A percentile compares a stretch with the other conserved stretches of the same genome.
phyloP scores from a whole-genome alignment of 2,113 vertebrate species.

The Macrotis lagotis region DNA sequence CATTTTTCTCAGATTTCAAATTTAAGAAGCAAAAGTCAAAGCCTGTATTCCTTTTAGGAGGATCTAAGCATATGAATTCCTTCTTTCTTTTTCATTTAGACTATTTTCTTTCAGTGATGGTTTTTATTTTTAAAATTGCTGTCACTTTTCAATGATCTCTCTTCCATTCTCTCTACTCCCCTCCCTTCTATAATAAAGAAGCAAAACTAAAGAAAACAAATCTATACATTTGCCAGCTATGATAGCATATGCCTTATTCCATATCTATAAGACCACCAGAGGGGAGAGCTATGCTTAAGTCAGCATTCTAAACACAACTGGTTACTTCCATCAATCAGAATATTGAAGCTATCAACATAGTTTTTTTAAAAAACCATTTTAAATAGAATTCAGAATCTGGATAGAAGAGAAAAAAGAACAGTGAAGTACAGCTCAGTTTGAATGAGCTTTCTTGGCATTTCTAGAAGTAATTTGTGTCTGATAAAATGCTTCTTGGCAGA shows the following conservation, averaged over 20 bases:
- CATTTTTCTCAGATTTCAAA: neutral
- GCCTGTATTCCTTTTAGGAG: neutral
- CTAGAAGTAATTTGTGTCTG: neutral
- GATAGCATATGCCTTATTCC: neutral
- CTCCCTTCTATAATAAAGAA: neutral
- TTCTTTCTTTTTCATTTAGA: neutral
- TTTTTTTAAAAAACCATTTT: no score
- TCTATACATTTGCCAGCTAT: neutral
- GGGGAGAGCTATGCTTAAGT: neutral
- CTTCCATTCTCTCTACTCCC: neutral
- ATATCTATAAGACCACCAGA: neutral
- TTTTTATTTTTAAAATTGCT: neutral
- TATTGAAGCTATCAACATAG: no score
- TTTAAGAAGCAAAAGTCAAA: neutral
- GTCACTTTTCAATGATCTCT: neutral
- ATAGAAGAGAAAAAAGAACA: neutral
- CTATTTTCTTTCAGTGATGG: neutral
- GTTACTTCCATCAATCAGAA: no score
- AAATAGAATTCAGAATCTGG: no score
- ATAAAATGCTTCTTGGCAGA: neutral
- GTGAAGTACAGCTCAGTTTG: neutral
- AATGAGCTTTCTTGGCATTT: neutral
- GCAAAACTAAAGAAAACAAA: neutral
- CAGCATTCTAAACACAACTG: neutral
- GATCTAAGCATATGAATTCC: neutral